Conservation (phyloP, 2,797 vertebrate genomes). For the Poeciliopsis gracilis region DNA sequence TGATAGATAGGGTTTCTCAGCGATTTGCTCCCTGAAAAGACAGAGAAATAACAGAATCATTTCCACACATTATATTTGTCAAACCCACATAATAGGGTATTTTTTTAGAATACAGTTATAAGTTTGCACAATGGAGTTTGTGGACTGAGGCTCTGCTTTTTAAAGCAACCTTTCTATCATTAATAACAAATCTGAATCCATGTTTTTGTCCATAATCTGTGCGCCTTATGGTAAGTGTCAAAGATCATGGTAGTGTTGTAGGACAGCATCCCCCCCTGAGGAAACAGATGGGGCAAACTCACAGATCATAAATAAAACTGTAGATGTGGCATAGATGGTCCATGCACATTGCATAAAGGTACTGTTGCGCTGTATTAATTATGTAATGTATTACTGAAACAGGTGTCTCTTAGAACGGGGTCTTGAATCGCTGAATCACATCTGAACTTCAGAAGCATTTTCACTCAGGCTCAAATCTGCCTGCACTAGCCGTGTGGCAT, state of each 20-base stretch:
- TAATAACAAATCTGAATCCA: slow-evolving; percentile 39
- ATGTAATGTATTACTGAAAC: not conserved
- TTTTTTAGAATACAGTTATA: slow-evolving; percentile 29
- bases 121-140: slow-evolving; percentile 27
- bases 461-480: not conserved
- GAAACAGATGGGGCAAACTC: slow-evolving; percentile 74
- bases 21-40: slow-evolving; percentile 35
- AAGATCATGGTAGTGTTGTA: slow-evolving; percentile 69
- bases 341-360: slow-evolving; percentile 29
- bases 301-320: slow-evolving; percentile 66
- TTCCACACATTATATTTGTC: slow-evolving; percentile 21
- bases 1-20: slow-evolving; percentile 62
- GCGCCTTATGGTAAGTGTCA: slow-evolving; percentile 64
- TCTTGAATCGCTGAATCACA: not conserved
- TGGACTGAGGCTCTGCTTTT: slow-evolving; percentile 18
- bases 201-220: slow-evolving; percentile 51
- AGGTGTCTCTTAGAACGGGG: not conserved
- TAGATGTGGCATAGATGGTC: slow-evolving; percentile 44
- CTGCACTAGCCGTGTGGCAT: not conserved
- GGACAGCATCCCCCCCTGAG: slow-evolving; percentile 67
- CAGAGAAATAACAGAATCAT: slow-evolving; percentile 25
- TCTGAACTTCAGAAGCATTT: not conserved
- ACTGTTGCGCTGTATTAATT: slow-evolving; percentile 35
- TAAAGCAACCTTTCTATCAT: slow-evolving; percentile 20
- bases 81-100: slow-evolving; percentile 22